Evolutionary conservation across 2,113 vertebrate genomes (phyloP).

Genomic region (Rousettus leschenaultii): DNA sequence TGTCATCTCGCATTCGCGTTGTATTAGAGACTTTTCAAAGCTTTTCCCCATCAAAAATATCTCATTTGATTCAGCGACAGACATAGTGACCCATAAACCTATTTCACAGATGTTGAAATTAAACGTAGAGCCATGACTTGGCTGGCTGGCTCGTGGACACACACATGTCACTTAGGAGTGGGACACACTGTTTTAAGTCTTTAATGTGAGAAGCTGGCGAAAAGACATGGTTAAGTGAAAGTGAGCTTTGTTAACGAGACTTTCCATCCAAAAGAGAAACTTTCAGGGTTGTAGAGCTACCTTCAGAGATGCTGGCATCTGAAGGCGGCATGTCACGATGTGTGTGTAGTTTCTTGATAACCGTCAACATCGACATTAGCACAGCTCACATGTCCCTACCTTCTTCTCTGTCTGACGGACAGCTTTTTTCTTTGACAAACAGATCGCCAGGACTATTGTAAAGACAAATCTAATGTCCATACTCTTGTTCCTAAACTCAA

Average conservation of each 20-base stretch:
- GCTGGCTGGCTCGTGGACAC: neutral
- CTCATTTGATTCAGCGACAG: neutral
- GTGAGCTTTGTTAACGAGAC: neutral
- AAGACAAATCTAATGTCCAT: neutral
- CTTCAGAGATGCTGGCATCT: neutral
- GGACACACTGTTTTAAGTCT: neutral
- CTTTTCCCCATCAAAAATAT: neutral
- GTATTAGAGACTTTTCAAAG: neutral
- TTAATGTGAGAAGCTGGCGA: neutral
- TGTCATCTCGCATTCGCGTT: accelerated
- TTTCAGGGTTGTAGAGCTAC: neutral
- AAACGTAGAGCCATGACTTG: accelerated
- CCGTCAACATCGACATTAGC: accelerated
- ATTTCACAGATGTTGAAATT: neutral
- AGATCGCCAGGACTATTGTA: neutral
- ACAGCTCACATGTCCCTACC: accelerated
- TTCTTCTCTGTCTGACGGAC: neutral
- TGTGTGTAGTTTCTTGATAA: neutral
- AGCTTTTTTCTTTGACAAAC: neutral
- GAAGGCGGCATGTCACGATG: accelerated
- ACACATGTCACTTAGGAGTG: neutral
- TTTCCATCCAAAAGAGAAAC: neutral
- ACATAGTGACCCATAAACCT: too few species aligned
- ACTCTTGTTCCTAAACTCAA: neutral
- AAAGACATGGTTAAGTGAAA: neutral